Conservation (phyloP, 2,888 invertebrate genomes). For the Neoitamus cyanurus region DNA sequence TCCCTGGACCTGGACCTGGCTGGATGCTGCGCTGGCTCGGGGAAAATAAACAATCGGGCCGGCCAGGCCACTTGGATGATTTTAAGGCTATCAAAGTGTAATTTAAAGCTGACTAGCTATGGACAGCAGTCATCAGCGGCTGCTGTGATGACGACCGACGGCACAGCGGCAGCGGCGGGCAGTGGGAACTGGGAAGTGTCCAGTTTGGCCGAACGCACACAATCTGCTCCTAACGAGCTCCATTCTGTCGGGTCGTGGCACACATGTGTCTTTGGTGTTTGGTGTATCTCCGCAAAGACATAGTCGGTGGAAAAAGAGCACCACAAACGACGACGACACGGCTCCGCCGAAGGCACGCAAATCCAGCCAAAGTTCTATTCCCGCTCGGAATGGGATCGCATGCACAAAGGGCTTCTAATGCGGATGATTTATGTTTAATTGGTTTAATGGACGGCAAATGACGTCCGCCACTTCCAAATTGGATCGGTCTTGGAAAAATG, state of each 20-base stretch:
- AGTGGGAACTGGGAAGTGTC: neutral
- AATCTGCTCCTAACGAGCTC: neutral
- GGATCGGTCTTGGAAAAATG: conserved; percentile 8
- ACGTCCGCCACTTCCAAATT: conserved; percentile 31
- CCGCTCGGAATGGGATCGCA: neutral
- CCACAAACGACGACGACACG: neutral
- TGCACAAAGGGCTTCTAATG: conserved; percentile 31
- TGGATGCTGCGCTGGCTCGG: neutral
- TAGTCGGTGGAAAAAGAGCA: neutral
- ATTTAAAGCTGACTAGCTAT: conserved; percentile 24
- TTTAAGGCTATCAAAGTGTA: conserved; percentile 43
- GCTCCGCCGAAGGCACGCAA: neutral
- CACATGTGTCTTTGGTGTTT: neutral
- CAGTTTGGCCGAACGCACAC: neutral
- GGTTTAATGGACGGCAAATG: conserved; percentile 36
- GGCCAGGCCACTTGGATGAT: conserved; percentile 3
- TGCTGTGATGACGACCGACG: neutral
- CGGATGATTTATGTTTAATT: conserved; percentile 35
- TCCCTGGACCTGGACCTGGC: neutral
- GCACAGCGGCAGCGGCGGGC: neutral
- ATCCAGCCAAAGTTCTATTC: conserved; percentile 7
- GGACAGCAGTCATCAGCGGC: conserved; percentile 23
- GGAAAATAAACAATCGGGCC: neutral
- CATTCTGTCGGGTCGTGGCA: neutral
- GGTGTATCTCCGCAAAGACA: neutral